Percentiles rank a stretch among this genome's conserved stretches.
Evolutionary conservation across 2,113 vertebrate species (phyloP).

Genomic region (rat (Rattus norvegicus)): DNA sequence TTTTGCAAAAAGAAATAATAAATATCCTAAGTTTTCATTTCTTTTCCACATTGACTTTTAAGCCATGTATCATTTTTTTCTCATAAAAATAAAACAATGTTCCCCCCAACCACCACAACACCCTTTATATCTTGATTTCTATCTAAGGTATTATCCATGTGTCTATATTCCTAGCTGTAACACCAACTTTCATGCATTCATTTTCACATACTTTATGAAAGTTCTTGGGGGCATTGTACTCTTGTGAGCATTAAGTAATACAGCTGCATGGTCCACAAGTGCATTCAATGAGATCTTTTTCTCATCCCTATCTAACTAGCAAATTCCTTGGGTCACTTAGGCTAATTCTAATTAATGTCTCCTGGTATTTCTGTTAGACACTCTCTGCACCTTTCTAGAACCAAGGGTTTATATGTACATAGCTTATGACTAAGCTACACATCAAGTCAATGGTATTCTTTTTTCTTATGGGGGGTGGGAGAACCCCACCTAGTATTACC

Average conservation of each 20-base stretch:
- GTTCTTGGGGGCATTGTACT: background rate
- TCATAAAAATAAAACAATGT: slow-evolving; percentile 46
- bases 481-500: slow-evolving; percentile 1
- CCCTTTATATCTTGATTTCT: slow-evolving; percentile 22
- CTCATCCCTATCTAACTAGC: background rate
- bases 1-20: slow-evolving; percentile 50
- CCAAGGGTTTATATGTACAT: background rate
- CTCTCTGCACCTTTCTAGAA: background rate
- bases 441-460: background rate
- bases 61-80: slow-evolving; percentile 44
- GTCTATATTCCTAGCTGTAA: background rate
- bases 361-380: background rate
- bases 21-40: slow-evolving; percentile 56
- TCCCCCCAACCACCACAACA: background rate
- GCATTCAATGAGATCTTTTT: background rate
- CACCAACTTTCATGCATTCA: background rate
- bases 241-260: slow-evolving; percentile 42
- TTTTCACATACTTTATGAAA: slow-evolving; percentile 51
- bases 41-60: slow-evolving; percentile 52
- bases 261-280: slow-evolving; percentile 27
- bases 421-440: background rate
- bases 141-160: background rate
- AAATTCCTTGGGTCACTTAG: background rate
- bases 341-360: background rate
- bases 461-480: background rate